Evolutionary conservation across 37 sponge, comb jelly and placozoan genomes (phyloP), one percentile per base, ranked within the genome.

Genomic region (Theonella swinhoei): DNA sequence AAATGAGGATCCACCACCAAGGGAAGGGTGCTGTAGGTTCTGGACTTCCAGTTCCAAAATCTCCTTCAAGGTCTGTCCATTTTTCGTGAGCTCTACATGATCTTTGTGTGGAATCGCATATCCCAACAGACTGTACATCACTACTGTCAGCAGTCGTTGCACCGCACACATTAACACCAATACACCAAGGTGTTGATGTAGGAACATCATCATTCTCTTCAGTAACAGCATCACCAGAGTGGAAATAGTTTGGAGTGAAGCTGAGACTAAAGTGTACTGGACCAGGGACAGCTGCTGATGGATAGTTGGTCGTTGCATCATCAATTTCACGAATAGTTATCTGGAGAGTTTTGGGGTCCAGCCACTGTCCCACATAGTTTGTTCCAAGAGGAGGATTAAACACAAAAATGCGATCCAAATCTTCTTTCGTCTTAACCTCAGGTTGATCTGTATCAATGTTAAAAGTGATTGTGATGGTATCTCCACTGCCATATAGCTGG

Each of bases 111-210:
- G 42, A 59, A 30, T 68, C 41, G 63, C 97, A 96, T 34, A 96
- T 84, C 39, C 97, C 97, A 64, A 93, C 72, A 19, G 90, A 76
- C 0, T 32, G 43, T 23, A 85, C 38, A 7, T 34, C 4, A 24
- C 36, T 23, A 0, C 76, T 54, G 19, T 40, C 62, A 0, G 40
- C 29, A 36, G 67, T 40, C 4, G 19, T 5, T 5, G 7, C 38
- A 2, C 88, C 77, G 72, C 96, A 95, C 43, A 95, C 96, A 68
- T 89, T 92, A 43, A 87, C 68, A 24, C 97, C 97, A 32, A 96
- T 79, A 78, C 97, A 96, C 69, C 82, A 83, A 14, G 90, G 93
- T 20, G 72, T 83, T 0, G 64, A 75, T 0, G 83, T 76, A 0
- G 97, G 91, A 0, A 89, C 19, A 4, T 64, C 39, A 14, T 80